Evolutionary conservation across 1,140 invertebrate genomes (phyloP), one percentile per base, ranked within the genome.

Genomic region (Teleopsis dalmanni): DNA sequence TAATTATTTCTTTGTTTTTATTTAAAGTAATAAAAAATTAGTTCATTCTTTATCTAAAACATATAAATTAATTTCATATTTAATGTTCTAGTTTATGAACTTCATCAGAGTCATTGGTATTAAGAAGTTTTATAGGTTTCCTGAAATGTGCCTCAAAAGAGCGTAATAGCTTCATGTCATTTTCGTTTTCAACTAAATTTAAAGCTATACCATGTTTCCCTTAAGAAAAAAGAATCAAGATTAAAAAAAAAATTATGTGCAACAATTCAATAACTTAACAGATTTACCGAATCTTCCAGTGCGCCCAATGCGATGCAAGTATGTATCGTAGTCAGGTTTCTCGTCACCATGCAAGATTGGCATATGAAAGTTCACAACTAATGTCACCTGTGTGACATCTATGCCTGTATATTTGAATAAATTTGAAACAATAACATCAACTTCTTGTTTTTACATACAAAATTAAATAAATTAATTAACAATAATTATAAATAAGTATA

Each of bases 291-390:
- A 98, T 55, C 95, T 73, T 21, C 95, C 95, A 6, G 95, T 97
- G 49, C 95, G 79, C 3, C 95, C 95, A 68, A 99, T 98, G 67
- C 95, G 81, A 69, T 98, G 95, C 19, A 99, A 76, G 69, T 99
- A 99, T 0, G 95, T 98, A 70, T 98, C 95, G 73, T 85, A 96
- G 70, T 98, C 95, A 3, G 93, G 87, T 61, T 83, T 77, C 13
- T 79, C 79, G 19, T 80, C 74, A 29, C 82, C 68, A 62, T 93
- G 83, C 54, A 95, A 78, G 5, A n/a, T n/a, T n/a, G 95, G 96
- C 55, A 98, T 78, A 74, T 99, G 96, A 75, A 96, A 99, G 71
- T 99, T 99, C 0, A 99, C 91, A 1, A 99, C 96, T 38, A 99
- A 81, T 8, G 95, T 98, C 0, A 99, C 96, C 80, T 92, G 88